These are phyloP conservation scores for Podiceps cristatus DNA, from an alignment of 2,113 vertebrate genomes.

Conservation along the genomic window DNA sequence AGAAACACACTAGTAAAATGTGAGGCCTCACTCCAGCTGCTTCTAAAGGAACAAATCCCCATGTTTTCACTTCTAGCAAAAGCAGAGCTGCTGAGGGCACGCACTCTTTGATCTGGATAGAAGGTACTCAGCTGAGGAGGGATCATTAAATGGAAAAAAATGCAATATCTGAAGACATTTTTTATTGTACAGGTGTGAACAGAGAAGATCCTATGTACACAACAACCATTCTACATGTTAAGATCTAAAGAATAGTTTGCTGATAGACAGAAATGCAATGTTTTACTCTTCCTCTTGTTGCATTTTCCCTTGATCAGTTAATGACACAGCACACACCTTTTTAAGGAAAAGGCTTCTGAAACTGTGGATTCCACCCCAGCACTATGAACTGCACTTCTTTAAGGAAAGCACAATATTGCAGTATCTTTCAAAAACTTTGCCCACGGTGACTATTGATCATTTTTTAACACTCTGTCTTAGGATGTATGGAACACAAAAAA, in stretches of 20 bases:
- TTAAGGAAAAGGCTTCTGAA: neutral
- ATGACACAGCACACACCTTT: neutral
- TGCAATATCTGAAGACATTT: neutral
- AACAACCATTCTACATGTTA: neutral
- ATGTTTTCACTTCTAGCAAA: neutral
- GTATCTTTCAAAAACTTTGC: neutral
- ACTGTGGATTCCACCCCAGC: neutral
- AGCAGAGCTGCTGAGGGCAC: neutral
- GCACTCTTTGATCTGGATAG: neutral
- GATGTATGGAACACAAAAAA: neutral
- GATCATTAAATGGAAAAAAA: neutral
- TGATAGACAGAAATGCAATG: neutral
- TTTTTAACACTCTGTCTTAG: neutral
- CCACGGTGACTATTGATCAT: neutral
- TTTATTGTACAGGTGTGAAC: neutral
- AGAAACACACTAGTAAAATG: neutral
- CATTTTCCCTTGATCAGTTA: neutral
- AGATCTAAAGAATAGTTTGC: neutral
- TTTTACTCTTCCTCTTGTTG: neutral
- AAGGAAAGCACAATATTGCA: neutral
- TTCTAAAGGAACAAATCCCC: neutral
- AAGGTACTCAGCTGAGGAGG: neutral
- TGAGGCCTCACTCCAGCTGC: neutral
- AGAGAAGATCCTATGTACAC: accelerated
- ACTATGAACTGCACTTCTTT: neutral